phyloP scores from a whole-genome alignment of 2,113 vertebrate species.

The Dasyprocta punctata region DNA sequence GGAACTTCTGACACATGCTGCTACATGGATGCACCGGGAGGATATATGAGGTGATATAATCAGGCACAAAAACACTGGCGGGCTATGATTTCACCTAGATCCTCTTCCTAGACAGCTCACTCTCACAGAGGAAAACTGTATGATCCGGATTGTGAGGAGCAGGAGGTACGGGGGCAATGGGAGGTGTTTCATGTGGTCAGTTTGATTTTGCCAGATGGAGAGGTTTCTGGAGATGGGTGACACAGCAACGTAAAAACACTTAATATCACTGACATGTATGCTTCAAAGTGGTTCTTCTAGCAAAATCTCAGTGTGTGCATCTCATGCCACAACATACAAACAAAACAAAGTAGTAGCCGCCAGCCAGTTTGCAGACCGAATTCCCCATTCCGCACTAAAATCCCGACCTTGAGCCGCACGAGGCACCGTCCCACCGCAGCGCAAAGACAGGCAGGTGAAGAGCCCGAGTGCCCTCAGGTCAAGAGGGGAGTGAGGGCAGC shows the following conservation, averaged over 20 bases:
- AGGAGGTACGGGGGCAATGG: background rate
- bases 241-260: too few species aligned
- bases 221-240: background rate
- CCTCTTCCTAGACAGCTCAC: too few species aligned
- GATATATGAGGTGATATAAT: too few species aligned
- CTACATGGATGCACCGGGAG: too few species aligned
- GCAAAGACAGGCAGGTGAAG: background rate
- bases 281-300: background rate
- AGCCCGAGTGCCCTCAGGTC: background rate
- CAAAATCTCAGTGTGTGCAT: background rate
- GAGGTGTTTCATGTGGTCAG: background rate
- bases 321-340: background rate
- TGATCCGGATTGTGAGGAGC: background rate
- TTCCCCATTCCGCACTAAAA: background rate
- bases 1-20: too few species aligned
- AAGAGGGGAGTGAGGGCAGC: background rate
- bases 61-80: too few species aligned
- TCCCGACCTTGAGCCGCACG: too few species aligned
- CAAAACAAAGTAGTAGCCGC: too few species aligned
- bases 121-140: background rate
- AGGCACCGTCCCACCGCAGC: fast-evolving
- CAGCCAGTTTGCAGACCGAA: background rate
- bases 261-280: background rate
- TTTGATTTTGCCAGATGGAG: background rate
- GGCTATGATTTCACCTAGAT: too few species aligned